phyloP scores from a whole-genome alignment of 2,888 invertebrate species.

The Pinctada fucata region DNA sequence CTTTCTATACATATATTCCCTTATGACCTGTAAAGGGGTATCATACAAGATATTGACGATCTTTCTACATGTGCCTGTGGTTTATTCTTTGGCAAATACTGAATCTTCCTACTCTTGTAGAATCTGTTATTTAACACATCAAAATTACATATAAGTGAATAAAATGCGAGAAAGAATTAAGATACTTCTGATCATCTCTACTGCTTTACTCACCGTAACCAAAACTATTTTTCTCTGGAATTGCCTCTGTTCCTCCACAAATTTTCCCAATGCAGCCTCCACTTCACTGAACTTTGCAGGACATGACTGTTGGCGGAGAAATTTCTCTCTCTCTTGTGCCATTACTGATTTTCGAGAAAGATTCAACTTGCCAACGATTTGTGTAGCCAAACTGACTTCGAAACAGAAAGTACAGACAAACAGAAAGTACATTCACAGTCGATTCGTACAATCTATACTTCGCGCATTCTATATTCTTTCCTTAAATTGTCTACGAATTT shows the following conservation, averaged over 20 bases:
- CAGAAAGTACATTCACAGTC: no score
- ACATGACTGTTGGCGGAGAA: constrained; percentile 57
- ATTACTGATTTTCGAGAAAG: constrained; percentile 24
- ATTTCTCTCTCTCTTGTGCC: constrained; percentile 49
- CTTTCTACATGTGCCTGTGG: not conserved
- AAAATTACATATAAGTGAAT: no score
- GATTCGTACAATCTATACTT: no score
- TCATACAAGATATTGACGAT: no score
- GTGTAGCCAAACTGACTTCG: no score
- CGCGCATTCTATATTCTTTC: no score
- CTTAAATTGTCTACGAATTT: no score
- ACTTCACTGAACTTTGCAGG: constrained; percentile 58
- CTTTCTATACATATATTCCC: no score
- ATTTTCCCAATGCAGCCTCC: constrained; percentile 45
- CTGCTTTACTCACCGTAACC: constrained; percentile 78
- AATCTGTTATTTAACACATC: no score
- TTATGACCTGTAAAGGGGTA: no score
- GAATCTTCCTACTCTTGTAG: not conserved
- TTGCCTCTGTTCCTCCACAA: constrained; percentile 47
- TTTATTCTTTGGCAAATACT: not conserved
- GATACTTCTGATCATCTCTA: not conserved
- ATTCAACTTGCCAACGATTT: no score
- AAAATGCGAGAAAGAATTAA: not conserved
- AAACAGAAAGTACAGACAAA: no score
- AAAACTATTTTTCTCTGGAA: constrained; percentile 84